Base-by-base conservation (phyloP, 92 coral and sea anemone species). In the Epizoanthus rinbou region DNA sequence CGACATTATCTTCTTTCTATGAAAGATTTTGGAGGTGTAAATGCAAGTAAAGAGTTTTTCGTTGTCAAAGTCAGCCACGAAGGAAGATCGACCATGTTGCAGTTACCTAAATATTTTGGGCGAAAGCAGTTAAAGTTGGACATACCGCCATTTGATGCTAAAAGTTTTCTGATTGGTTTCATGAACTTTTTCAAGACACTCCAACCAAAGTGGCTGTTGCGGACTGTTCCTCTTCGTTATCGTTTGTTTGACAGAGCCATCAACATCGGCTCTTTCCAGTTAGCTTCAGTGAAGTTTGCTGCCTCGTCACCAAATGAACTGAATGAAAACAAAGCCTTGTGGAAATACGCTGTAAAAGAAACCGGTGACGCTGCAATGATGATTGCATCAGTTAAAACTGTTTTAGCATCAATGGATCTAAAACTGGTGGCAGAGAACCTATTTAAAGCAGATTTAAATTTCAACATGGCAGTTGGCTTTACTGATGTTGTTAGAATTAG, bases 301-400 rank as follows among this genome's bases (percentile, higher is more conserved):
- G 92, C 90, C 37, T 89, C 92, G 16, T 74, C 92, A 2, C 85
- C 92, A 33, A 72, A 86, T 4, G 92, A 89, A 59, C 71, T 89
- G 7, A 86, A 69, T 78, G 39, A 81, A 33, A 86, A 89, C 89
- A 82, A 82, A 62, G 62, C 53, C 6, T 22, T 86, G 23, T 89
- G 92, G 92, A 84, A 73, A 31, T 74, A 86, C 59, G 85, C 67
- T 5, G 90, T 89, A 13, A 22, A 37, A 24, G 87, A 67, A 57
- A 74, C 31, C 18, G 90, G 92, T 45, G 86, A 89, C 16, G 85
- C 82, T 53, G 86, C 92, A 3, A 57, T 89, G 79, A 5, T 89
- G 37, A 82, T 86, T 5, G 92, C 92, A 15, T 86, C 92, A 25
- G 22, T 75, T 5, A 41, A 86, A 3, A 68, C 82, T n/a, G 25